phyloP scores from a whole-genome alignment of 2,113 vertebrate genomes.

The Noctilio leporinus region DNA sequence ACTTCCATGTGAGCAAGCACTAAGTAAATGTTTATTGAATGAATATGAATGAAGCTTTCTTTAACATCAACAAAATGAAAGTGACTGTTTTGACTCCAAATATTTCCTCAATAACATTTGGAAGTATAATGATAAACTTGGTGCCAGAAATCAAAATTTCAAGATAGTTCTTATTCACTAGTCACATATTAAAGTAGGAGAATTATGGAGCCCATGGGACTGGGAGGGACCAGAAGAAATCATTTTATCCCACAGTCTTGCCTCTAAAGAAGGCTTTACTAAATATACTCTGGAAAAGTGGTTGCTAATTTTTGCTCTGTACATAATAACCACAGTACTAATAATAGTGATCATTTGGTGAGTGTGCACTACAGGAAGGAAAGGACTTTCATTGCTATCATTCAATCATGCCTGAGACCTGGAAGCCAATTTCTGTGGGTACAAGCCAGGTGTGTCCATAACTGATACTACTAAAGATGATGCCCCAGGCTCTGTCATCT shows the following conservation, averaged over 20 bases:
- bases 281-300: background rate
- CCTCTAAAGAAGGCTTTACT: background rate
- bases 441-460: background rate
- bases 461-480: background rate
- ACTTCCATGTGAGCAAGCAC: conserved; percentile 47
- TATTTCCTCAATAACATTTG: conserved; percentile 68
- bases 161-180: conserved; percentile 63
- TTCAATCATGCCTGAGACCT: background rate
- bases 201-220: background rate
- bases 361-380: background rate
- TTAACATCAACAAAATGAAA: conserved; percentile 68
- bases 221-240: background rate
- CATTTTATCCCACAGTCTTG: background rate
- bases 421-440: background rate
- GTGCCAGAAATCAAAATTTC: conserved; percentile 52
- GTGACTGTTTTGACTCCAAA: conserved; percentile 66
- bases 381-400: background rate
- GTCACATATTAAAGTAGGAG: conserved; percentile 61
- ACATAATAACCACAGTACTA: background rate
- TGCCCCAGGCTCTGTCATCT: background rate
- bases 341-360: background rate
- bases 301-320: background rate
- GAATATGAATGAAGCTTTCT: conserved; percentile 65
- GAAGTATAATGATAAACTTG: conserved; percentile 60
- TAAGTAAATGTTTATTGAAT: conserved; percentile 45